Percentiles rank a stretch among this genome's conserved stretches.
Conservation (phyloP, 2,113 vertebrate genomes). For the Sula dactylatra region DNA sequence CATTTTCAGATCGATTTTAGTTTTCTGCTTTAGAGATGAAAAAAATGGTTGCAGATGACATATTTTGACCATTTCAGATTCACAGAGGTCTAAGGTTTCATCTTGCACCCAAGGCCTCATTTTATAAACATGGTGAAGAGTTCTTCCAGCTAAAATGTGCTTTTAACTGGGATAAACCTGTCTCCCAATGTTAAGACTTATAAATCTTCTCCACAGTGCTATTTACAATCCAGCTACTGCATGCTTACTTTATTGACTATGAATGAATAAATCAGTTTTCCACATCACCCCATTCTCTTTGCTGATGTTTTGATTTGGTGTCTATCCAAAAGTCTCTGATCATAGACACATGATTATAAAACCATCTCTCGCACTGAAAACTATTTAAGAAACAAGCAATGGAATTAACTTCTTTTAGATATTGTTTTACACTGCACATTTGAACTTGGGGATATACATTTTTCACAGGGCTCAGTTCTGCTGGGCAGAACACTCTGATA, state of each 20-base stretch:
- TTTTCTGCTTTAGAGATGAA: slow-evolving; percentile 17
- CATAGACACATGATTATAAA: slow-evolving; percentile 64
- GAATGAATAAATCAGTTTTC: slow-evolving; percentile 74
- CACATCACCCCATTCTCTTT: slow-evolving; percentile 57
- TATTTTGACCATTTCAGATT: slow-evolving; percentile 19
- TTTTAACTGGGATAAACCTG: slow-evolving; percentile 74
- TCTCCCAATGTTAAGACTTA: slow-evolving; percentile 66
- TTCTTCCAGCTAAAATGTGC: slow-evolving; percentile 44
- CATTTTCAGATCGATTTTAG: slow-evolving; percentile 31
- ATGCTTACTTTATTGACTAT: slow-evolving; percentile 71
- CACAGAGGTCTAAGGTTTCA: slow-evolving; percentile 34
- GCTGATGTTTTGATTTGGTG: slow-evolving; percentile 69
- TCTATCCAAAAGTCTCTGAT: slow-evolving; percentile 62
- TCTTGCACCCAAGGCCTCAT: slow-evolving; percentile 16
- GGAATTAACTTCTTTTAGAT: slow-evolving; percentile 52
- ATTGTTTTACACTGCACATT: slow-evolving; percentile 49
- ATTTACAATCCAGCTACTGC: slow-evolving; percentile 75
- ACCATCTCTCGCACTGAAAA: slow-evolving; percentile 62
- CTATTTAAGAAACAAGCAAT: slow-evolving; percentile 57
- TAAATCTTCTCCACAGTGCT: slow-evolving; percentile 71
- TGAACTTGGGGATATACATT: slow-evolving; percentile 44
- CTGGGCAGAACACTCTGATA: slow-evolving; percentile 11
- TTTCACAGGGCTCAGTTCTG: slow-evolving; percentile 30
- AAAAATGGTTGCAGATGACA: not conserved
- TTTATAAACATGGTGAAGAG: slow-evolving; percentile 61